Evolutionary conservation across 2,797 vertebrate genomes (phyloP).

Genomic region (Phaenicophaeus curvirostris): DNA sequence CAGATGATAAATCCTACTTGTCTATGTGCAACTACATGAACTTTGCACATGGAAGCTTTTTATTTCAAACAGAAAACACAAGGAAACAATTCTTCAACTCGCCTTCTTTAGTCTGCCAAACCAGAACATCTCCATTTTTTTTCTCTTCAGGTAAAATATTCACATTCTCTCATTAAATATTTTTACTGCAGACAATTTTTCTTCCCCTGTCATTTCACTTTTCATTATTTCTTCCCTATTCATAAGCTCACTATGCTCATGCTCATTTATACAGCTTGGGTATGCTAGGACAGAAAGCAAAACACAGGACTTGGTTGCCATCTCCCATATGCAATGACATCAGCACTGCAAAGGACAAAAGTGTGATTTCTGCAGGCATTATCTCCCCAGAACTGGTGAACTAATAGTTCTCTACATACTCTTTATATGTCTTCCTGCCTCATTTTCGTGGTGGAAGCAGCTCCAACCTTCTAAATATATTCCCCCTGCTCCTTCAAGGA

Average conservation of each 20-base stretch:
- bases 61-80: background rate
- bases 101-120: background rate
- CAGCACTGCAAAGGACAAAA: background rate
- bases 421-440: background rate
- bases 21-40: background rate
- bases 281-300: background rate
- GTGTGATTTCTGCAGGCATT: background rate
- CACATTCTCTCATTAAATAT: background rate
- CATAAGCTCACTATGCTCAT: background rate
- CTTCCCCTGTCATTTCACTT: background rate
- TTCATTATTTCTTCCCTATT: background rate
- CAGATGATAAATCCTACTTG: background rate
- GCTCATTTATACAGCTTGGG: background rate
- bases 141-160: background rate
- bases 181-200: background rate
- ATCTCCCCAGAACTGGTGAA: background rate
- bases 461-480: background rate
- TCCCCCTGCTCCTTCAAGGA: background rate
- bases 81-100: background rate
- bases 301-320: background rate
- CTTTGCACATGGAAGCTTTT: background rate
- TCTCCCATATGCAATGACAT: background rate
- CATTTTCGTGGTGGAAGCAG: background rate
- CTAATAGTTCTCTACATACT: background rate
- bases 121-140: background rate